Conservation (phyloP, 2,797 vertebrate species). For the Crocodylus rhombifer region DNA sequence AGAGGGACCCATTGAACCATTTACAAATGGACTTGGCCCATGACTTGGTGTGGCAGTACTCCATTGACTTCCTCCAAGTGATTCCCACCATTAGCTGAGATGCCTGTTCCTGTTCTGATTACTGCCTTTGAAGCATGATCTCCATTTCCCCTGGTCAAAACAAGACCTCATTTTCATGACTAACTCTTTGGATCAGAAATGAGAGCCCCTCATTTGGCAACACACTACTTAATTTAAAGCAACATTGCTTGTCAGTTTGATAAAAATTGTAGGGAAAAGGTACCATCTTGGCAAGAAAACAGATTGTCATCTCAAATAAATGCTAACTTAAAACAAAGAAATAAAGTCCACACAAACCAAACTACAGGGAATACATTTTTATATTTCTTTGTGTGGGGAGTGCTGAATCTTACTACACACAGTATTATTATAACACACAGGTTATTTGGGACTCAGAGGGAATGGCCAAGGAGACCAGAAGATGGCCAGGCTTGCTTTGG, state of each 20-base stretch:
- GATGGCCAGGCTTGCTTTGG: background rate
- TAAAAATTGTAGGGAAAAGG: constrained; percentile 63
- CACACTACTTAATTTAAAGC: constrained; percentile 61
- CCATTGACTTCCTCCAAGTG: background rate
- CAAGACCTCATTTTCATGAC: constrained; percentile 18
- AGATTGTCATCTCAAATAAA: constrained; percentile 62
- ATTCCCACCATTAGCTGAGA: constrained; percentile 38
- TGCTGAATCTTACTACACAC: constrained; percentile 17
- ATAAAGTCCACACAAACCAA: constrained; percentile 20
- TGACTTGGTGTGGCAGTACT: background rate
- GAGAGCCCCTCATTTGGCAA: constrained; percentile 45
- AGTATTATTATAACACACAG: too few relatives aligned
- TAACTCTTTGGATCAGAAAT: constrained; percentile 26
- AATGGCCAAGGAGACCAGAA: background rate
- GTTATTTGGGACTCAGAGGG: constrained; percentile 50
- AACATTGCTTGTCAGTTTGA: constrained; percentile 70
- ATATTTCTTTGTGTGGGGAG: background rate
- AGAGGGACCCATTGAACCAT: constrained; percentile 56
- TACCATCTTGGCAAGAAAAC: fast-evolving
- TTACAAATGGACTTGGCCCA: background rate
- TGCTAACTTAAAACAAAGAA: constrained; percentile 23
- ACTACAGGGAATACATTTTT: constrained; percentile 49
- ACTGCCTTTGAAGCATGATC: constrained; percentile 18
- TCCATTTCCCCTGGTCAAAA: constrained; percentile 43
- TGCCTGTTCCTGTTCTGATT: constrained; percentile 17